These are phyloP conservation scores for Hirudinaria manillensis DNA, from an alignment of 2,888 invertebrate species.

Conservation along the genomic window DNA sequence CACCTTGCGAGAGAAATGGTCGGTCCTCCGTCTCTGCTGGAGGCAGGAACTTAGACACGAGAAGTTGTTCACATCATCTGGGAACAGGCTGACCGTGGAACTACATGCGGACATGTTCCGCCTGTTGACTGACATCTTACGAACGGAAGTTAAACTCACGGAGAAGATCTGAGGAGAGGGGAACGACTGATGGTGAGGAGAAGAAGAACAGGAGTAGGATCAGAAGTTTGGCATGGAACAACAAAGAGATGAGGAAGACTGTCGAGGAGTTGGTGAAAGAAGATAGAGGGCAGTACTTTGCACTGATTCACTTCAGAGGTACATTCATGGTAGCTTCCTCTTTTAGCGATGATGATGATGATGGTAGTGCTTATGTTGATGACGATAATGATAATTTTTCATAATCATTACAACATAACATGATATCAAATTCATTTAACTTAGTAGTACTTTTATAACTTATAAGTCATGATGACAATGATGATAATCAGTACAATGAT, in stretches of 20 bases:
- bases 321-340: too few species aligned
- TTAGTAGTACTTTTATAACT: too few species aligned
- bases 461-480: too few species aligned
- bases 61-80: not conserved
- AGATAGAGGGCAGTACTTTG: not conserved
- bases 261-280: not conserved
- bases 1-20: not conserved
- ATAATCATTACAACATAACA: too few species aligned
- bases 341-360: slow-evolving; percentile 13
- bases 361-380: slow-evolving; percentile 1
- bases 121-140: not conserved
- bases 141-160: not conserved
- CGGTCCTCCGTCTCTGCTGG: slow-evolving; percentile 2
- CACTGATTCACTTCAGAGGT: not conserved
- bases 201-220: not conserved
- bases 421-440: too few species aligned
- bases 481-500: too few species aligned
- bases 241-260: not conserved
- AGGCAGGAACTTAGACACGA: not conserved
- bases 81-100: not conserved
- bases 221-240: not conserved
- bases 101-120: not conserved
- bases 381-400: too few species aligned
- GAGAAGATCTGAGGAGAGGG: too few species aligned
- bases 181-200: too few species aligned